These are phyloP conservation scores for Heteromormyrus szaboi DNA, from an alignment of 2,797 vertebrate genomes.

Conservation along the genomic window DNA sequence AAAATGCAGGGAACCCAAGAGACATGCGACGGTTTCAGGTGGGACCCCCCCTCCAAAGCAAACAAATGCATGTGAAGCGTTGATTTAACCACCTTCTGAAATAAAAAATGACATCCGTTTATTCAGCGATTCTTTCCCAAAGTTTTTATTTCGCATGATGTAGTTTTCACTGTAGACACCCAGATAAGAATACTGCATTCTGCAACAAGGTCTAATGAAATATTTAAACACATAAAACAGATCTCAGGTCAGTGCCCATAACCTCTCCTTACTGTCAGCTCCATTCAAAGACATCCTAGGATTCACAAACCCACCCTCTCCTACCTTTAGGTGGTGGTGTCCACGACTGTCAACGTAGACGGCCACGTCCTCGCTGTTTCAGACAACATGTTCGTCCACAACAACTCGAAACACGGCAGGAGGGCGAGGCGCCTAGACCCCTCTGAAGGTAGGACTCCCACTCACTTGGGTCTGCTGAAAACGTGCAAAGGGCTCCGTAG, in stretches of 20 bases:
- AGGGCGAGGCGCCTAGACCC: constrained; percentile 85
- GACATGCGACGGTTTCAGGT: constrained; percentile 91
- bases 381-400: constrained; percentile 97
- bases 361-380: constrained; percentile 88
- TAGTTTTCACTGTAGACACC: not conserved
- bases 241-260: not conserved
- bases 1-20: constrained; percentile 88
- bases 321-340: constrained; percentile 76
- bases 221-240: not conserved
- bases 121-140: not conserved
- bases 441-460: constrained; percentile 74
- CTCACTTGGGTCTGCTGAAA: not conserved
- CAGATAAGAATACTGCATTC: not conserved
- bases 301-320: not conserved
- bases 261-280: not conserved
- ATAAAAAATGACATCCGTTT: not conserved
- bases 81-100: not conserved
- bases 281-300: not conserved
- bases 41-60: not conserved
- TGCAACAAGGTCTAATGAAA: not conserved
- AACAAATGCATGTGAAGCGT: not conserved
- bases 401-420: constrained; percentile 95
- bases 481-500: not conserved
- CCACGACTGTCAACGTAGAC: constrained; percentile 87
- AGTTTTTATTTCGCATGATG: not conserved